Evolutionary conservation across 2,888 invertebrate genomes (phyloP), one percentile per base, ranked within the genome.

Genomic region (Eurytoma adleriae): DNA sequence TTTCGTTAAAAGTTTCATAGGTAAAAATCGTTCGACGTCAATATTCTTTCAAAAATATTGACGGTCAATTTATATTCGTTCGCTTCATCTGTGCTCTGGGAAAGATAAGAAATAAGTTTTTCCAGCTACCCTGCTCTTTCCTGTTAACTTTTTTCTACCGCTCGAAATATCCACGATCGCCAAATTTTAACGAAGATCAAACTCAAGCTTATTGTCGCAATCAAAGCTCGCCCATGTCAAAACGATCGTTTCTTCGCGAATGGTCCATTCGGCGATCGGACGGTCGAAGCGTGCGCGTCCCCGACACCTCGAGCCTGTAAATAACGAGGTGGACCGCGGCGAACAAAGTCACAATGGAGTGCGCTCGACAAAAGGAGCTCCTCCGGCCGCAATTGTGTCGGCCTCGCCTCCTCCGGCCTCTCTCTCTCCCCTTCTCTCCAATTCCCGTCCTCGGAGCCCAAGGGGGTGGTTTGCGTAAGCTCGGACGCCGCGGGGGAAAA

Each of bases 381-480:
- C 74, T 48, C 7, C 64, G 50, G 14, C 50, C 61, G 68, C 59
- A 68, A 68, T 68, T 68, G 27, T 54, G 27, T 30, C n/a, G 48
- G 40, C 12, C n/a, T 64, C 40, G 18, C 18, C n/a, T 30, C 18
- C 40, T 40, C n/a, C 48, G n/a, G 12, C 54, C 48, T 40, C 16
- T 12, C 14, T 18, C n/a, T n/a, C 24, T 12, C 10, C 30, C 48
- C 48, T 13, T 48, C 59, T 57, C 20, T 20, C 24, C 75, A 50
- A 64, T 74, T 74, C 56, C 73, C 18, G 66, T 66, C 64, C 71
- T 2, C 64, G 64, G 16, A 73, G 20, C 73, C 73, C 64, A 54
- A 56, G 66, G 48, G 73, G 73, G 59, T 24, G 59, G 61, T 56
- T 66, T 73, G 73, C 48, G 64, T 56, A 73, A 73, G 66, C 64